A percentile compares a stretch with the other conserved stretches of the same genome.
These are phyloP conservation scores for Calameuta idolon DNA, from an alignment of 2,888 invertebrate species.

Conservation along the genomic window DNA sequence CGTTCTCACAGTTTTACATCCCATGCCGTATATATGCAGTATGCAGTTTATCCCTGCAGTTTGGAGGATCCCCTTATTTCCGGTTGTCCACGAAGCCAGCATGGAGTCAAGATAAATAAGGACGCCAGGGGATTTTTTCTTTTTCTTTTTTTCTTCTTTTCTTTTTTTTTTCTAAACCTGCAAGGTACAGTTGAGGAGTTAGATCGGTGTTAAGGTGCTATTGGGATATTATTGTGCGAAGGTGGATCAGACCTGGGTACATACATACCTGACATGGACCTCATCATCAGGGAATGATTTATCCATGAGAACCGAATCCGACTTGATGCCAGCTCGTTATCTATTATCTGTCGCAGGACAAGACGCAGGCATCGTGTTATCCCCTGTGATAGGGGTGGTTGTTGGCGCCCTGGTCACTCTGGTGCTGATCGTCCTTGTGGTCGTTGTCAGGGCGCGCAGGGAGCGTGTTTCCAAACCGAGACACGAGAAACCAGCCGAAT, in stretches of 20 bases:
- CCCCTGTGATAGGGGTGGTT: slow-evolving; percentile 71
- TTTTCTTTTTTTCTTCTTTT: no score
- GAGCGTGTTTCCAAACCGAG: slow-evolving; percentile 60
- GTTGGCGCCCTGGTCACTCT: slow-evolving; percentile 71
- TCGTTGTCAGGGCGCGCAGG: slow-evolving; percentile 69
- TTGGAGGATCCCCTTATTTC: not conserved
- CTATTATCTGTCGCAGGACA: slow-evolving; percentile 66
- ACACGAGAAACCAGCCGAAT: slow-evolving; percentile 57
- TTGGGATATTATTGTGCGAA: not conserved
- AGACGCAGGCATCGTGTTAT: slow-evolving; percentile 70
- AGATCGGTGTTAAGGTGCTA: not conserved
- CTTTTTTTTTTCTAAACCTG: not conserved
- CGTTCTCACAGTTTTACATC: slow-evolving; percentile 44
- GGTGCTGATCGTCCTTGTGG: slow-evolving; percentile 68
- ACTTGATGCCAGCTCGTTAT: slow-evolving; percentile 5
- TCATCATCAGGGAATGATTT: not conserved
- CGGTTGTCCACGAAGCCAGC: not conserved
- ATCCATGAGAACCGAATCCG: not conserved
- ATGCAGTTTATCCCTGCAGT: not conserved
- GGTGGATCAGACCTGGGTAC: not conserved
- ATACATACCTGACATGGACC: not conserved
- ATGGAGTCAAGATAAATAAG: not conserved
- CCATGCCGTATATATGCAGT: not conserved
- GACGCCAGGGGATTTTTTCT: not conserved
- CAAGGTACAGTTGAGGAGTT: not conserved